A percentile compares a stretch with the other conserved stretches of the same genome.
phyloP scores from a whole-genome alignment of 92 coral and sea anemone species.

The Umimayanthus chanpuru region DNA sequence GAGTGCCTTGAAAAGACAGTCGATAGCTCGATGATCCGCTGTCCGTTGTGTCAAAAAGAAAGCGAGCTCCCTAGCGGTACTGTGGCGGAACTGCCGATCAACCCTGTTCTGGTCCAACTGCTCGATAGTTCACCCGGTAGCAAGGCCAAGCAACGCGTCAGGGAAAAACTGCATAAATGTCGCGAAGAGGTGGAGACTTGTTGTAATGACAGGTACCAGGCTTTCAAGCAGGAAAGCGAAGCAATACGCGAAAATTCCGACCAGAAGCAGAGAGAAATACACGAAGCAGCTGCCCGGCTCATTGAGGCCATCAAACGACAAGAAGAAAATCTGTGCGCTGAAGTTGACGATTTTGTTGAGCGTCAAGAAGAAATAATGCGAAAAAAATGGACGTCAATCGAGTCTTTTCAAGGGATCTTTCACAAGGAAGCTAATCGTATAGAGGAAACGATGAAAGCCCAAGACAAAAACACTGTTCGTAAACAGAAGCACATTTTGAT shows the following conservation, averaged over 20 bases:
- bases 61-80: conserved; percentile 29
- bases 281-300: conserved; percentile 28
- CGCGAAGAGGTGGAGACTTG: conserved; percentile 30
- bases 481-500: conserved; percentile 15
- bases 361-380: conserved; percentile 43
- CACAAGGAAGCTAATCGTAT: conserved; percentile 29
- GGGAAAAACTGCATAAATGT: conserved; percentile 28
- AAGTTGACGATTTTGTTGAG: conserved; percentile 39
- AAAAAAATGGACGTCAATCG: conserved; percentile 34
- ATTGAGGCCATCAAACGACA: conserved; percentile 32
- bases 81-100: conserved; percentile 28
- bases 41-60: conserved; percentile 38
- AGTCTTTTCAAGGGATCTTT: conserved; percentile 13
- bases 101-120: conserved; percentile 31
- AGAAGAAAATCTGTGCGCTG: conserved; percentile 44
- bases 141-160: conserved; percentile 20
- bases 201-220: conserved; percentile 45
- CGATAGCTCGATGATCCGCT: conserved; percentile 24
- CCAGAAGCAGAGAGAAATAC: conserved; percentile 37
- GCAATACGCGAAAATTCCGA: conserved; percentile 34
- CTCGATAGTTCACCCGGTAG: conserved; percentile 38
- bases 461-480: conserved; percentile 16
- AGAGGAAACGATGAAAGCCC: conserved; percentile 16
- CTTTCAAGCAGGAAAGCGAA: conserved; percentile 43
- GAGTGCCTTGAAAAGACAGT: conserved; percentile 39